Percentiles rank a stretch among this genome's conserved stretches.
Conservation (phyloP, 2,113 vertebrate species). For the Astatotilapia flaviijosephi region DNA sequence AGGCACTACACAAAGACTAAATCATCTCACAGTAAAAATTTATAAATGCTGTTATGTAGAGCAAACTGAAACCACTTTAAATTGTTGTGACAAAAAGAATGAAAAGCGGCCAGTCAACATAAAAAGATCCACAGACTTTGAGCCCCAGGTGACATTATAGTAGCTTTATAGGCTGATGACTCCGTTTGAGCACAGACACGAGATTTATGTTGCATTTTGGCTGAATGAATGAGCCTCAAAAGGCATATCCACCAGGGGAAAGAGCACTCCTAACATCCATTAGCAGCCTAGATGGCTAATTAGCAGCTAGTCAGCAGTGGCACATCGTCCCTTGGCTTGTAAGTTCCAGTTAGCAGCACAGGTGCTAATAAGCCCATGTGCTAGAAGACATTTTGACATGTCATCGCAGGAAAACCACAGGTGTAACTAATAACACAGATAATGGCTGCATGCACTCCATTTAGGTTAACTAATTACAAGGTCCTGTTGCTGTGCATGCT, state of each 20-base stretch:
- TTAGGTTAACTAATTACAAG: not conserved
- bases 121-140: not conserved
- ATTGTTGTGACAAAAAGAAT: not conserved
- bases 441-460: not conserved
- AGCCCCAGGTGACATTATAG: not conserved
- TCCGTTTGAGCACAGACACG: not conserved
- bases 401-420: not conserved
- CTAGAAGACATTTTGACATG: not conserved
- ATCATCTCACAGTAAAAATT: not conserved
- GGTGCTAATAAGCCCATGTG: not conserved
- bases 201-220: not conserved
- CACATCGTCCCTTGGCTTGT: not conserved
- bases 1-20: accelerated
- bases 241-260: not conserved
- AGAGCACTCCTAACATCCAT: not conserved
- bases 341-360: not conserved
- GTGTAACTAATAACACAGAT: not conserved
- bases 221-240: not conserved
- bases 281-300: not conserved
- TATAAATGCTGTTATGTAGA: not conserved
- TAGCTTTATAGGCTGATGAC: not conserved
- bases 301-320: not conserved
- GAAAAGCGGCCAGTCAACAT: not conserved
- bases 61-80: not conserved
- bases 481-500: not conserved